Conservation (phyloP, 2,113 vertebrate species). For the Formicarius rufipectus region DNA sequence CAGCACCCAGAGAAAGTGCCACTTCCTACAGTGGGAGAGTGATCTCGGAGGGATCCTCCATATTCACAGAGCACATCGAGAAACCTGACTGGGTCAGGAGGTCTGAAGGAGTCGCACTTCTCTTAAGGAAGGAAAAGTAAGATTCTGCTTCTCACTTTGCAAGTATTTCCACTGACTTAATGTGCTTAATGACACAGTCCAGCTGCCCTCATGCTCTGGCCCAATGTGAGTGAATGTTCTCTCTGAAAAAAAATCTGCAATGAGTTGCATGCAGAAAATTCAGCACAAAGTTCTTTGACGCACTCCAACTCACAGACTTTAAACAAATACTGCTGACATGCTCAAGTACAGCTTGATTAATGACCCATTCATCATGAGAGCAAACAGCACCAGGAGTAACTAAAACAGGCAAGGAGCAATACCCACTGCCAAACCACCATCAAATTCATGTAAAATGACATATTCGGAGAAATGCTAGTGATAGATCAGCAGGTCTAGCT, state of each 20-base stretch:
- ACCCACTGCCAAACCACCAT: background rate
- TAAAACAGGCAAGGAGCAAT: background rate
- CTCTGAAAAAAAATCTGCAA: background rate
- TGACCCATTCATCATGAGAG: background rate
- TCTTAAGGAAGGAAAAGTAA: background rate
- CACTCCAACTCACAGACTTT: background rate
- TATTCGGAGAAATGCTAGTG: background rate
- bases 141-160: background rate
- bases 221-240: background rate
- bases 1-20: background rate
- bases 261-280: background rate
- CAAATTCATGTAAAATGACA: background rate
- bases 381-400: background rate
- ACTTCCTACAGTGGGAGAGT: background rate
- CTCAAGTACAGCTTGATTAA: background rate
- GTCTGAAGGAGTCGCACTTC: background rate
- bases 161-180: background rate
- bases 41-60: background rate
- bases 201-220: background rate
- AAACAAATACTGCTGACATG: background rate
- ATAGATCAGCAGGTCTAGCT: background rate
- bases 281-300: background rate
- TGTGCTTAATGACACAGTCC: background rate
- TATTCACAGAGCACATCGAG: rapidly evolving
- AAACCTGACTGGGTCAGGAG: background rate